Evolutionary conservation across 2,113 vertebrate species (phyloP), one percentile per base, ranked within the genome.

Genomic region (Oryzias celebensis): DNA sequence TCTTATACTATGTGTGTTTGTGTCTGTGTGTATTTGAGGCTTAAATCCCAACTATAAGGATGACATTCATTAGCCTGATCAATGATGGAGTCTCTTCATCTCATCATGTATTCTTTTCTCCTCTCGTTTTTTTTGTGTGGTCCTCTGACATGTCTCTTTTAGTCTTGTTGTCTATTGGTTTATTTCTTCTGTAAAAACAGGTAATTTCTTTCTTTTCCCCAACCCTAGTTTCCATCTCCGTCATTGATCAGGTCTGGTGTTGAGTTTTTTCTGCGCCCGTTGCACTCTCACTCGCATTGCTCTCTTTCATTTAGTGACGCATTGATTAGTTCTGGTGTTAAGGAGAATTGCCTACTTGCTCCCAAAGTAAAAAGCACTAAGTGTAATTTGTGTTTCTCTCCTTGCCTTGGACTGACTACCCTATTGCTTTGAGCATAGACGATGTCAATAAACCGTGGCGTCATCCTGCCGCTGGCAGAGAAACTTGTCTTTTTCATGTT

Each of bases 311-410:
- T 83, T 68, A 81, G 20, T 63, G 59, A n/a, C 52, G 62, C 81
- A 88, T 88, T 88, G 87, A 88, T 88, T 81, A 31, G 66, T 77
- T 80, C 65, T 83, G 83, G 87, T 88, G 87, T 88, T 70, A 71
- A 80, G 71, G 58, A 83, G 83, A 88, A 88, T 83, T 84, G 81
- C 69, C 71, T 77, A 71, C 75, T 79, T 77, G 79, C 67, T 81
- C 70, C 65, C 59, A 75, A 84, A 83, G 71, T 73, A 84, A 85
- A 86, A 89, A 78, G 82, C 81, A 76, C 83, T 82, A 82, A 85
- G 80, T 79, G 78, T 81, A 87, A 76, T 80, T 65, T 49, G 53
- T 70, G 68, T 65, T 77, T 61, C 57, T 77, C 54, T 73, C 61
- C 64, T 46, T 7, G 41, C 68, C 54, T 71, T 18, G n/a, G 18